Base-by-base conservation (phyloP, 2,888 invertebrate species). In the Busseola fusca region DNA sequence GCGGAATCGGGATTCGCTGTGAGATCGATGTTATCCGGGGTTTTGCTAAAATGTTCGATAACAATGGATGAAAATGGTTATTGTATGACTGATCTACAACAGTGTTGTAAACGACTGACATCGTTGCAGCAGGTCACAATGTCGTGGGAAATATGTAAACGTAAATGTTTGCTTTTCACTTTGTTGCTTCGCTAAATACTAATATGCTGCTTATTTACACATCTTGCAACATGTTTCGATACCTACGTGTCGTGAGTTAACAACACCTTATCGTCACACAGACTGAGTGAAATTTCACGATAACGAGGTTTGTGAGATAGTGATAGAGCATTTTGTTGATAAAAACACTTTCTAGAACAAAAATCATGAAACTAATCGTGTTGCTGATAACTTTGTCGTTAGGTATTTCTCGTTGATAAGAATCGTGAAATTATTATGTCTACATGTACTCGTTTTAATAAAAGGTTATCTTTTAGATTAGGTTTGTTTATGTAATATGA, bases 21-120 rank as follows among this genome's bases (percentile, higher is more conserved):
- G 87, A 86, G 83, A 87, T 87, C 84, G 80, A 83, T 85, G 85
- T 87, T 86, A 83, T 86, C 79, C 70, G 71, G 69, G 65, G 66
- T 83, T 82, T 85, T 78, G 72, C 79, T 84, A 82, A 86, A 85
- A 79, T 83, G 78, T 78, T 81, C 60, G 71, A 83, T 78, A 80
- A 86, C 85, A 87, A 86, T 83, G 74, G 82, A 72, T 82, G 73
- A 76, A 80, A 78, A 69, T 73, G 54, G 50, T 71, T 69, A 67
- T 64, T 66, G 74, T 82, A 69, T 64, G 75, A 75, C 67, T 81
- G 70, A 83, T 80, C 81, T 81, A 81, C 83, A 72, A 58, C 68
- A 67, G 69, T 77, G 83, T 86, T 86, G 84, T 82, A 74, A 80
- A 73, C 78, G 71, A 78, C 59, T 77, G 80, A 78, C 77, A 79